phyloP scores from a whole-genome alignment of 2,888 invertebrate genomes.

The Mystacides longicornis region DNA sequence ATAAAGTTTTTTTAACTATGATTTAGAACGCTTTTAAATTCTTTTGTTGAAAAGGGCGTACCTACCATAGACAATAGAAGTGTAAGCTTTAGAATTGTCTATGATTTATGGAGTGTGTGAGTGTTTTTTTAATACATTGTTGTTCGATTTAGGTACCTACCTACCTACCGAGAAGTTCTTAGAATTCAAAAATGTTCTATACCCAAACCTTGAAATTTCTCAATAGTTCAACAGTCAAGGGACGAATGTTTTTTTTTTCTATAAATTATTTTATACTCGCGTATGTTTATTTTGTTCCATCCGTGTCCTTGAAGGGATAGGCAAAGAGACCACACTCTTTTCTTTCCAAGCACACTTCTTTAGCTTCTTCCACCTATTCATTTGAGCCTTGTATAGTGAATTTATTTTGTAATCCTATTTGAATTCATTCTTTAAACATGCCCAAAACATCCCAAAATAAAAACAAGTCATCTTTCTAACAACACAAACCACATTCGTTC shows the following conservation, averaged over 20 bases:
- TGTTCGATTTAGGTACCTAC: not conserved
- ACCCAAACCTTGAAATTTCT: not conserved
- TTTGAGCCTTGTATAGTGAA: no score
- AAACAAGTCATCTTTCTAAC: no score
- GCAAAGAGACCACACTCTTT: no score
- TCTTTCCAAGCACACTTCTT: no score
- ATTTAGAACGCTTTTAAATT: conserved; percentile 8
- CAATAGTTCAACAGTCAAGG: no score
- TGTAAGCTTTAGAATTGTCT: not conserved
- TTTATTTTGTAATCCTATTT: no score
- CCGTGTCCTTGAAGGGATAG: not conserved
- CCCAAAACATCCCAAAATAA: no score
- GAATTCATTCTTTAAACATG: no score
- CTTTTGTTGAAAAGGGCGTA: conserved; percentile 15
- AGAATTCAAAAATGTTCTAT: not conserved
- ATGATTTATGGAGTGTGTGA: conserved; percentile 1
- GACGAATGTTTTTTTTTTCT: no score
- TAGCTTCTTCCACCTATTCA: no score
- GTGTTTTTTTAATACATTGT: not conserved
- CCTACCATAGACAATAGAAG: no score
- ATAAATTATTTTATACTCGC: not conserved
- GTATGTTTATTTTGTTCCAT: not conserved
- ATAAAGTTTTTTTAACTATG: not conserved
- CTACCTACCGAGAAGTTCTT: not conserved
- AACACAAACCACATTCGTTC: no score